phyloP scores from a whole-genome alignment of 2,113 vertebrate species.

The Dicentrarchus labrax region DNA sequence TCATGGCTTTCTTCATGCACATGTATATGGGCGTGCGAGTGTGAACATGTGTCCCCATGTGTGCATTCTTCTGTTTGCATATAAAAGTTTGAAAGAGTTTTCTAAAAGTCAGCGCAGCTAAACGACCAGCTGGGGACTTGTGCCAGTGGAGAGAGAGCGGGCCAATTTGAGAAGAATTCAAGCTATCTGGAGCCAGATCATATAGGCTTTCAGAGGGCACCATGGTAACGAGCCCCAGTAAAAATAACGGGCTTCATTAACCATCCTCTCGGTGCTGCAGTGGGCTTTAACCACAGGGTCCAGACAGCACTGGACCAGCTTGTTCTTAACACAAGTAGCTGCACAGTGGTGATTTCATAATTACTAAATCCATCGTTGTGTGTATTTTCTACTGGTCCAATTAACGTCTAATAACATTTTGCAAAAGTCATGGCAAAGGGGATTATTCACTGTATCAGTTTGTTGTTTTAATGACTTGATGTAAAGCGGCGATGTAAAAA shows the following conservation, averaged over 20 bases:
- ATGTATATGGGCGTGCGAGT: not conserved
- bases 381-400: not conserved
- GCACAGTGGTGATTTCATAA: constrained; percentile 17
- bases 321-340: constrained; percentile 16
- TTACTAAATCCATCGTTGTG: not conserved
- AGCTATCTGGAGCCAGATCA: constrained; percentile 68
- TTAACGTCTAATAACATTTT: not conserved
- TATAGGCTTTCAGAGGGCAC: constrained; percentile 70
- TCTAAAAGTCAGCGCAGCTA: constrained; percentile 32
- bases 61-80: constrained; percentile 44
- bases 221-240: constrained; percentile 61
- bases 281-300: constrained; percentile 60
- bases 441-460: not conserved
- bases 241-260: constrained; percentile 75
- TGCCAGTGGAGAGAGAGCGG: constrained; percentile 40
- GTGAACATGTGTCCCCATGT: constrained; percentile 24
- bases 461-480: constrained; percentile 34
- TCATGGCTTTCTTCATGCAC: constrained; percentile 20
- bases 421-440: not conserved
- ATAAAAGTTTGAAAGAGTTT: constrained; percentile 36
- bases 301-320: constrained; percentile 16
- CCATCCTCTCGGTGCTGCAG: constrained; percentile 45
- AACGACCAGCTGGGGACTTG: constrained; percentile 58
- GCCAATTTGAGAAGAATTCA: constrained; percentile 74
- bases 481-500: constrained; percentile 52